phyloP scores from a whole-genome alignment of 2,113 vertebrate genomes.

The Motacilla alba region DNA sequence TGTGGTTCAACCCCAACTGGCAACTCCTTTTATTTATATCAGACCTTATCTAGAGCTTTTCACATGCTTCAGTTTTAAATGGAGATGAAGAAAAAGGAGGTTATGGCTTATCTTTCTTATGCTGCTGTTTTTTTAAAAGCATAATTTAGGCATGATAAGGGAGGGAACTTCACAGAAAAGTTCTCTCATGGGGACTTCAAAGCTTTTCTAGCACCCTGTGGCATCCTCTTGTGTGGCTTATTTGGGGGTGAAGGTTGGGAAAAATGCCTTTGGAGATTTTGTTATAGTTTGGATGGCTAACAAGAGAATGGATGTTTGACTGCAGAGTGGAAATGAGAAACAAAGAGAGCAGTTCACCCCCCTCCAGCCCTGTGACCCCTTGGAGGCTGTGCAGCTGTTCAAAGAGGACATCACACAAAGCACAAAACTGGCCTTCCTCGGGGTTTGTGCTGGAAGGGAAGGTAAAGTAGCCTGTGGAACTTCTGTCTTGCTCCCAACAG shows the following conservation, averaged over 20 bases:
- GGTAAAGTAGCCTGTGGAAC: background rate
- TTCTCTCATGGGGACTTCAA: background rate
- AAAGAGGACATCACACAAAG: background rate
- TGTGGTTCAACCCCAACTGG: background rate
- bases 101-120: background rate
- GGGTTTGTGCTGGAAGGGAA: background rate
- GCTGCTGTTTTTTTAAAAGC: background rate
- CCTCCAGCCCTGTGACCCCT: background rate
- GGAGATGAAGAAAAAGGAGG: background rate
- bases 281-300: background rate
- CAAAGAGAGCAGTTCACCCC: background rate
- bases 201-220: background rate
- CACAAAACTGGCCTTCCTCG: background rate
- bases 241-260: background rate
- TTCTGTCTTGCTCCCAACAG: background rate
- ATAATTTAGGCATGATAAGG: background rate
- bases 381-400: background rate
- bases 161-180: background rate
- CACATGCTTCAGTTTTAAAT: background rate
- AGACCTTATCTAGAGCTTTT: background rate
- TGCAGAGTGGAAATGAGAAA: background rate
- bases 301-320: background rate
- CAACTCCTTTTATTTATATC: background rate
- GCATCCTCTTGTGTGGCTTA: background rate
- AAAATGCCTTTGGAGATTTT: conserved; percentile 10